These are phyloP conservation scores for Trissolcus japonicus DNA, from an alignment of 2,888 invertebrate species.

Conservation along the genomic window DNA sequence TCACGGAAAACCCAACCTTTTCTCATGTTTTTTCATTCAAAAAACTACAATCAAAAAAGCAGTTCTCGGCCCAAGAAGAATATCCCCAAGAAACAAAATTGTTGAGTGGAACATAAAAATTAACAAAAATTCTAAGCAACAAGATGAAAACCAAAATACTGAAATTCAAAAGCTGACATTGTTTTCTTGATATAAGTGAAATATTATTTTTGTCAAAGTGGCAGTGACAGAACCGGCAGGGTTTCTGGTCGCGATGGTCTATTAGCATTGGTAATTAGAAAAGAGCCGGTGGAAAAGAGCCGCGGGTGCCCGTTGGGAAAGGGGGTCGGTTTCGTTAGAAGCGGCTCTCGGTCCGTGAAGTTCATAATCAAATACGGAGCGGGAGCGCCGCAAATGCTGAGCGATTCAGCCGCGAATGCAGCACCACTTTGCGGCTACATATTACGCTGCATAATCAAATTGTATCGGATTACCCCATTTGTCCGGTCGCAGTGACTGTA, in stretches of 20 bases:
- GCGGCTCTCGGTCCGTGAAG: slow-evolving; percentile 70
- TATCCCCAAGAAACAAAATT: too few relatives aligned
- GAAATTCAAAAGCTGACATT: too few relatives aligned
- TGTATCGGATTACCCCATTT: slow-evolving; percentile 72
- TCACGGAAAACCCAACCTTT: too few relatives aligned
- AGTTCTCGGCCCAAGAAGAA: too few relatives aligned
- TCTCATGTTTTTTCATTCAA: too few relatives aligned
- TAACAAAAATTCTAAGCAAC: too few relatives aligned
- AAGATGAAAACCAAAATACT: too few relatives aligned
- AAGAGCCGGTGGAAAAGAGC: slow-evolving; percentile 33
- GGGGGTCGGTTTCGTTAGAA: slow-evolving; percentile 62
- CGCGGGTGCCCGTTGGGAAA: slow-evolving; percentile 39
- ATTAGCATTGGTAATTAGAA: slow-evolving; percentile 42
- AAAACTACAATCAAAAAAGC: too few relatives aligned
- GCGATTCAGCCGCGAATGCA: slow-evolving; percentile 72
- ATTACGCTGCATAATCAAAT: slow-evolving; percentile 73
- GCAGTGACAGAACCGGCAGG: background rate
- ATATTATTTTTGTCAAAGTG: background rate
- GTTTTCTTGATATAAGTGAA: too few relatives aligned
- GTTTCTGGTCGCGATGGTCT: slow-evolving; percentile 16
- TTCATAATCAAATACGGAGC: slow-evolving; percentile 74
- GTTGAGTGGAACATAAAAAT: too few relatives aligned
- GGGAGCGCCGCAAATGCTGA: slow-evolving; percentile 70
- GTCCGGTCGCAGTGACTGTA: slow-evolving; percentile 48
- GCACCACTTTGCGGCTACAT: slow-evolving; percentile 59